Conservation (phyloP, 1,140 invertebrate species). For the Anastatus disparis region DNA sequence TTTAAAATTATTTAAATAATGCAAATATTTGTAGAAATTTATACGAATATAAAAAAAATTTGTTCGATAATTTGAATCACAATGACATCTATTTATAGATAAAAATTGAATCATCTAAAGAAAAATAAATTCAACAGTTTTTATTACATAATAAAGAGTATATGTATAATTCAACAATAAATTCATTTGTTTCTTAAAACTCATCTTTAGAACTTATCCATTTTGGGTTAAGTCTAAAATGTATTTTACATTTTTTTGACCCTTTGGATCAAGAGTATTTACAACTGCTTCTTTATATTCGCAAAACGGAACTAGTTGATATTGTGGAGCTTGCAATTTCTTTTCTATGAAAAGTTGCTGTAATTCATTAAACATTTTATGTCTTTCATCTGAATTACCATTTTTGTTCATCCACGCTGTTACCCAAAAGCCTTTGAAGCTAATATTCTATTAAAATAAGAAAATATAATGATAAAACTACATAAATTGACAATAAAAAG, state of each 20-base stretch:
- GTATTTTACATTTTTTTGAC: slow-evolving; percentile 80
- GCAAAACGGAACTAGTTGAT: slow-evolving; percentile 78
- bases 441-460: slow-evolving; percentile 71
- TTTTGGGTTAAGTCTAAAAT: slow-evolving; percentile 73
- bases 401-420: slow-evolving; percentile 84
- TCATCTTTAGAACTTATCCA: too few species aligned
- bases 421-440: slow-evolving; percentile 96
- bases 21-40: too few species aligned
- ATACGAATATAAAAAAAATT: too few species aligned
- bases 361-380: slow-evolving; percentile 83
- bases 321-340: slow-evolving; percentile 78
- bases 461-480: not conserved
- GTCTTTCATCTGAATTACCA: slow-evolving; percentile 65
- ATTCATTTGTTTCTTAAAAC: too few species aligned
- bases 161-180: too few species aligned
- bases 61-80: too few species aligned
- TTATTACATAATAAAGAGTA: too few species aligned
- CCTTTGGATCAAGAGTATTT: slow-evolving; percentile 75
- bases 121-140: too few species aligned
- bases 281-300: slow-evolving; percentile 81
- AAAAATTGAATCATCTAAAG: too few species aligned
- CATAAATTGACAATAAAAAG: too few species aligned
- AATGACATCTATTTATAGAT: too few species aligned
- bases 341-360: slow-evolving; percentile 76
- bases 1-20: too few species aligned